phyloP scores from a whole-genome alignment of 1,140 invertebrate species.

The Zaprionus vittiger region DNA sequence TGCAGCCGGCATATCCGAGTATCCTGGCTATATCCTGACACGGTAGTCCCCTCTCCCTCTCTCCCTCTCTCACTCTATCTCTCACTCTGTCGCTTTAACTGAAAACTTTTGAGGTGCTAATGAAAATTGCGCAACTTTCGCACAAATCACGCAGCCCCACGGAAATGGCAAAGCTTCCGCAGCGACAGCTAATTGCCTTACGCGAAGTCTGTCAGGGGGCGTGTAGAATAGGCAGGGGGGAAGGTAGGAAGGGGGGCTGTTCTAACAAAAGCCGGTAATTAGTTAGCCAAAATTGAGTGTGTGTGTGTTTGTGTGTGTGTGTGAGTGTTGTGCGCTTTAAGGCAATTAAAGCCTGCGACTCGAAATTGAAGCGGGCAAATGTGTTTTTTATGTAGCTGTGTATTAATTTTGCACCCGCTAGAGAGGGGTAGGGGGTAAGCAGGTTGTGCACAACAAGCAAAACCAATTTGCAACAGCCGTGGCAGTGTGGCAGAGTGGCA shows the following conservation, averaged over 20 bases:
- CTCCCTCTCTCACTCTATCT: neutral
- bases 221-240: neutral
- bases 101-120: conserved; percentile 65
- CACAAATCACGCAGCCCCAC: conserved; percentile 36
- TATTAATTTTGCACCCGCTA: conserved; percentile 46
- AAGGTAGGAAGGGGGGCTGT: no score
- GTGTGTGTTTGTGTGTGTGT: neutral
- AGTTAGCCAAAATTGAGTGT: conserved; percentile 32
- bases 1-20: conserved; percentile 20
- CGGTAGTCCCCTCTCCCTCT: neutral
- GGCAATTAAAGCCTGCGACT: conserved; percentile 32
- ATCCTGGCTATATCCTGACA: conserved; percentile 45
- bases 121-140: conserved; percentile 75
- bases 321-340: conserved; percentile 17
- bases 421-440: neutral
- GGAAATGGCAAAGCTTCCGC: conserved; percentile 20
- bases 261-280: conserved; percentile 57
- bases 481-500: conserved; percentile 9
- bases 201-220: neutral
- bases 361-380: conserved; percentile 50
- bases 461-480: conserved; percentile 68
- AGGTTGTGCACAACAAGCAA: conserved; percentile 56
- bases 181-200: conserved; percentile 55
- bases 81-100: conserved; percentile 19
- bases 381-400: conserved; percentile 62